Conservation (phyloP, 2,888 invertebrate species). For the Philereme vetulata region DNA sequence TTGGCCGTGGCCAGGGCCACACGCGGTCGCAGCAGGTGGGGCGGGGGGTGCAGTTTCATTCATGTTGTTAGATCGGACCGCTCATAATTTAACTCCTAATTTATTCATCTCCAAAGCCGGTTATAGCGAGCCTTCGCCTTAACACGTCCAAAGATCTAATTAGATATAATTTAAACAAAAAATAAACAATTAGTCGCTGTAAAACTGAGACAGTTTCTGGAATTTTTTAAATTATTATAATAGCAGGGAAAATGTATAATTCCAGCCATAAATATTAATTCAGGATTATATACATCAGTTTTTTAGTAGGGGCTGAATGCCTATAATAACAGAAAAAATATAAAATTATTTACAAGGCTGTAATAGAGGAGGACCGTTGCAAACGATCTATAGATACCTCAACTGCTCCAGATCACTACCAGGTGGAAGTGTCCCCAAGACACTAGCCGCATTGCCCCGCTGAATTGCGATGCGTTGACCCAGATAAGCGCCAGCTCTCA, state of each 20-base stretch:
- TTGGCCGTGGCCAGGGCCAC: slow-evolving; percentile 71
- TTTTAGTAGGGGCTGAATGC: no score
- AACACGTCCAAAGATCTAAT: slow-evolving; percentile 64
- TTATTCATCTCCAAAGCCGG: slow-evolving; percentile 76
- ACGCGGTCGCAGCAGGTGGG: slow-evolving; percentile 60
- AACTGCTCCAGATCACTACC: no score
- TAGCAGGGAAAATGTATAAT: background rate
- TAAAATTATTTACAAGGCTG: no score
- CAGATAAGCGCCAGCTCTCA: no score
- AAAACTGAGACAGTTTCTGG: slow-evolving; percentile 20
- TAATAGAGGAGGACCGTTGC: no score
- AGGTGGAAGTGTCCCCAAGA: no score
- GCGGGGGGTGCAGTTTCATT: slow-evolving; percentile 73
- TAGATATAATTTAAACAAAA: slow-evolving; percentile 48
- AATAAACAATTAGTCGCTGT: slow-evolving; percentile 14
- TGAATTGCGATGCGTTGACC: no score
- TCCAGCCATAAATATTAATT: background rate
- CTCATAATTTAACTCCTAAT: slow-evolving; percentile 83
- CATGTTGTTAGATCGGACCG: slow-evolving; percentile 82
- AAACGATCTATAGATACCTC: no score
- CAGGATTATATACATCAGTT: no score
- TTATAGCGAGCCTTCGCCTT: slow-evolving; percentile 63
- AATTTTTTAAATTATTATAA: slow-evolving; percentile 25
- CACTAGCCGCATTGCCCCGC: no score
- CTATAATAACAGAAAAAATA: no score